Conservation (phyloP, 2,113 vertebrate species). For the pig (Sus scrofa) region DNA sequence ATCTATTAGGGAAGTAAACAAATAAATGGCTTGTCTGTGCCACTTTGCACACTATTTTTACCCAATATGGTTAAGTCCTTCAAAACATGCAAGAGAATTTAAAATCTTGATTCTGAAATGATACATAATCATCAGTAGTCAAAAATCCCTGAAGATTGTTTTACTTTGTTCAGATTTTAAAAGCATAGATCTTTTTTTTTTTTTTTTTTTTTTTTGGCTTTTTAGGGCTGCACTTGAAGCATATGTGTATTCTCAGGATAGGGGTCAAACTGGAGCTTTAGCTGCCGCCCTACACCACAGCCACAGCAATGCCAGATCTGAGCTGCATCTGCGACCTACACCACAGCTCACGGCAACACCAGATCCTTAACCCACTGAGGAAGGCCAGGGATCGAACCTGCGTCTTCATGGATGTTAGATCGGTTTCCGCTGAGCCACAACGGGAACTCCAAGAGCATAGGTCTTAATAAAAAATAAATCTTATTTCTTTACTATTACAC, state of each 20-base stretch:
- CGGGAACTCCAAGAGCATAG: background rate
- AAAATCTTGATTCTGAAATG: background rate
- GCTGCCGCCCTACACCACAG: too few relatives aligned
- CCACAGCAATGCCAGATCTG: too few relatives aligned
- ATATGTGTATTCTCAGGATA: too few relatives aligned
- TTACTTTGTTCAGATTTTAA: conserved; percentile 14
- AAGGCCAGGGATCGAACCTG: too few relatives aligned
- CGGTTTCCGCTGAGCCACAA: too few relatives aligned
- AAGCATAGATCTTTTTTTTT: background rate
- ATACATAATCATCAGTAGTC: background rate
- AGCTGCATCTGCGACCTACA: too few relatives aligned
- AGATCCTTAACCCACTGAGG: too few relatives aligned
- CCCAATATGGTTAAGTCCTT: background rate
- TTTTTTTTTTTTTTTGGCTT: background rate
- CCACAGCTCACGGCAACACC: too few relatives aligned
- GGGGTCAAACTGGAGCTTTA: too few relatives aligned
- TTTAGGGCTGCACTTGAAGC: too few relatives aligned
- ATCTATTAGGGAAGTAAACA: background rate
- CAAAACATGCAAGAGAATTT: background rate
- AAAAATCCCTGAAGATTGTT: background rate
- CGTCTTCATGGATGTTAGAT: too few relatives aligned
- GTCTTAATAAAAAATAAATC: background rate
- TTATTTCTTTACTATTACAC: background rate
- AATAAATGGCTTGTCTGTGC: background rate
- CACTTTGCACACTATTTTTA: background rate